phyloP scores from a whole-genome alignment of 2,888 invertebrate species.

The Latrodectus elegans region DNA sequence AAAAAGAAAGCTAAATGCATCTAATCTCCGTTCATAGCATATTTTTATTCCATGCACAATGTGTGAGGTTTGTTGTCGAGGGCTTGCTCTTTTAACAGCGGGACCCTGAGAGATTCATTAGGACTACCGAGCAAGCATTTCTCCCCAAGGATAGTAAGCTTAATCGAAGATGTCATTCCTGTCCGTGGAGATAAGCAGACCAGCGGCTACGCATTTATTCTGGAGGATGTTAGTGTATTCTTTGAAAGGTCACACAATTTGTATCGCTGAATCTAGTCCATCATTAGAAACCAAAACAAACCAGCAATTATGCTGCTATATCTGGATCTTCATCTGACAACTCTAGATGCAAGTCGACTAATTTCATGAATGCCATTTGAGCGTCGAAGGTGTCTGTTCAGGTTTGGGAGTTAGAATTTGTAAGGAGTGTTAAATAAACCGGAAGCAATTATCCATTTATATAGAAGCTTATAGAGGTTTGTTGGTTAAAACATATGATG shows the following conservation, averaged over 20 bases:
- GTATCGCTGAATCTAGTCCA: conserved; percentile 16
- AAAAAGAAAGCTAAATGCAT: not conserved
- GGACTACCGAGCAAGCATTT: conserved; percentile 15
- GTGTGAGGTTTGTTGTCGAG: conserved; percentile 8
- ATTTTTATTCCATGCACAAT: conserved; percentile 5
- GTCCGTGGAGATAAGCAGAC: conserved; percentile 29
- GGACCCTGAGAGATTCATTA: conserved; percentile 29
- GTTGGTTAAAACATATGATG: no score
- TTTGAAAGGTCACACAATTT: conserved; percentile 14
- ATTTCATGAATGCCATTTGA: no score
- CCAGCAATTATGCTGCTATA: no score
- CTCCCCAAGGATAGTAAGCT: conserved; percentile 9
- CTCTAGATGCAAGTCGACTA: no score
- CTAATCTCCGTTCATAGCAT: not conserved
- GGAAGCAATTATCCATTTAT: no score
- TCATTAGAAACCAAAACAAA: conserved; percentile 8
- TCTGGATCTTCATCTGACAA: no score
- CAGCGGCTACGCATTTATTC: conserved; percentile 9
- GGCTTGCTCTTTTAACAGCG: conserved; percentile 4
- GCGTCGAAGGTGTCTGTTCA: no score
- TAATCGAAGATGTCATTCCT: conserved; percentile 38
- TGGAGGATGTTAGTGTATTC: conserved; percentile 14
- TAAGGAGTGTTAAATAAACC: no score
- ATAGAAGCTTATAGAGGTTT: no score
- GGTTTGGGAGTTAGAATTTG: no score